Percentiles rank a stretch among this genome's conserved stretches.
These are phyloP conservation scores for Platichthys stellatus DNA, from an alignment of 2,113 vertebrate species.

Conservation along the genomic window DNA sequence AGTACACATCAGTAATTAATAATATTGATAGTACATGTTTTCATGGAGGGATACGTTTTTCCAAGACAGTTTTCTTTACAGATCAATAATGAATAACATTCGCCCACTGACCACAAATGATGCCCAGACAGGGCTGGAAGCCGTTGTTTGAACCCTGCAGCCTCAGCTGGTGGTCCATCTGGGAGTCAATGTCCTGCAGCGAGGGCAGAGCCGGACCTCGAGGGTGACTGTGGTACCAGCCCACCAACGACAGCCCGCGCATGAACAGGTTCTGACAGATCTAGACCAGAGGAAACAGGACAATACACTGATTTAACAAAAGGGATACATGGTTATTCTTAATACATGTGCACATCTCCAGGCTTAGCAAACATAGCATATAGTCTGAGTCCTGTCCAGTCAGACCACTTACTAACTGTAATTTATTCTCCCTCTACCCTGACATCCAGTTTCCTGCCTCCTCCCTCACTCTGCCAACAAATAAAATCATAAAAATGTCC, in stretches of 20 bases:
- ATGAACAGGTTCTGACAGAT: constrained; percentile 96
- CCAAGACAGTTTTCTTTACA: too few relatives aligned
- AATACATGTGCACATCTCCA: too few relatives aligned
- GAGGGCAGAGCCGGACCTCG: constrained; percentile 90
- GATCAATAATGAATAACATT: too few relatives aligned
- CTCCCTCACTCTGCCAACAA: too few relatives aligned
- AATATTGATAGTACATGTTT: neutral
- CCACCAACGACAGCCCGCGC: constrained; percentile 92
- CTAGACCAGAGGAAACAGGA: constrained; percentile 68
- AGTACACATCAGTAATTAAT: too few relatives aligned
- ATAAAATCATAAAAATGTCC: too few relatives aligned
- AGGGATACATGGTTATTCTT: too few relatives aligned
- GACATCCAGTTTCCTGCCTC: too few relatives aligned
- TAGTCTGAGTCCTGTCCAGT: too few relatives aligned
- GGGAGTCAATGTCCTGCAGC: constrained; percentile 93
- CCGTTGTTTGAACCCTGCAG: constrained; percentile 93
- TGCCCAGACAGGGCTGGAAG: constrained; percentile 95
- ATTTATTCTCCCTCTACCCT: too few relatives aligned
- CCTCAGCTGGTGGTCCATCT: constrained; percentile 97
- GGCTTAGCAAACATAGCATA: too few relatives aligned
- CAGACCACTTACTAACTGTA: too few relatives aligned
- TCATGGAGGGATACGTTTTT: neutral
- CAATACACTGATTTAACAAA: neutral
- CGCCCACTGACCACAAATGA: constrained; percentile 89
- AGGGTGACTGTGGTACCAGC: constrained; percentile 98